These are phyloP conservation scores for Melanotaenia duboulayi DNA, from an alignment of 2,113 vertebrate species.

Conservation along the genomic window DNA sequence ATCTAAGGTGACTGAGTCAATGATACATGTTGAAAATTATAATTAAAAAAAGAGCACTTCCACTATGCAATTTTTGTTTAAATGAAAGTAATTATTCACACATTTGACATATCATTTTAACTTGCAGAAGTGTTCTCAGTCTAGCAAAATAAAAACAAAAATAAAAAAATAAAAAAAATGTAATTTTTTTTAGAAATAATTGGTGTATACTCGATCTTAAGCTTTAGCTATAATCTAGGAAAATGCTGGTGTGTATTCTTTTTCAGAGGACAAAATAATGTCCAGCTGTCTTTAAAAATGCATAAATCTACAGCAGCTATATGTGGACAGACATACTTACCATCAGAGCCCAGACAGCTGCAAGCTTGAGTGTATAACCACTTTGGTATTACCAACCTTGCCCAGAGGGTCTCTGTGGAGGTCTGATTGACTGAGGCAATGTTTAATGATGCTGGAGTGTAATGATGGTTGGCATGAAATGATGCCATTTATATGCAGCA, in stretches of 20 bases:
- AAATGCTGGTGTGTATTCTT: background rate
- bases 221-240: conserved; percentile 2
- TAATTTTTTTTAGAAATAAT: background rate
- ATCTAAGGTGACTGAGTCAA: too few species aligned
- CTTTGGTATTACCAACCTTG: conserved; percentile 43
- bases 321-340: conserved; percentile 13
- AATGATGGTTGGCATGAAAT: conserved; percentile 66
- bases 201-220: background rate
- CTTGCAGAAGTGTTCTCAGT: too few species aligned
- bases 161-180: too few species aligned
- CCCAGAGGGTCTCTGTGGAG: conserved; percentile 49
- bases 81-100: too few species aligned
- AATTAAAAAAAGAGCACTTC: too few species aligned
- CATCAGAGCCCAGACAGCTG: conserved; percentile 29
- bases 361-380: conserved; percentile 31
- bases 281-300: conserved; percentile 12
- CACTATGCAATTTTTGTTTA: too few species aligned
- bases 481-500: conserved; percentile 72
- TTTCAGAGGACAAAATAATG: conserved; percentile 19
- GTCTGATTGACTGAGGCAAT: conserved; percentile 63
- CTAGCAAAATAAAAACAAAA: too few species aligned
- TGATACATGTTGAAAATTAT: too few species aligned
- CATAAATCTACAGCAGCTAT: conserved; percentile 1
- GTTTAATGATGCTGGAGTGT: conserved; percentile 66
- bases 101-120: too few species aligned